Evolutionary conservation across 2,888 invertebrate genomes (phyloP).

Genomic region (Sceliomorpha sp.): DNA sequence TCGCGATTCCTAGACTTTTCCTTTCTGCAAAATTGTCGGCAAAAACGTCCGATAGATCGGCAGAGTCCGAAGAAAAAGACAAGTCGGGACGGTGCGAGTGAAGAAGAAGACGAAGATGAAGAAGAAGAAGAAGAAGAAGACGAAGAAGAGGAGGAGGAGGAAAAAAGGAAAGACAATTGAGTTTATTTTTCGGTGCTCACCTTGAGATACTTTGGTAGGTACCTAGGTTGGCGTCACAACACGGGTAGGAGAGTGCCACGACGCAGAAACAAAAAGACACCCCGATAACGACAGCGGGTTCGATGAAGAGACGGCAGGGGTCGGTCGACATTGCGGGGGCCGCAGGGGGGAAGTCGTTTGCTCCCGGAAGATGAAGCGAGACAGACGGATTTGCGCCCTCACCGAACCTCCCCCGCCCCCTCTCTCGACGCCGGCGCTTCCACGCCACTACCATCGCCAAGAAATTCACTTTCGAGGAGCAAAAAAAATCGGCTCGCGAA

Average conservation of each 20-base stretch:
- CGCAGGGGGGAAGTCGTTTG: slow-evolving; percentile 39
- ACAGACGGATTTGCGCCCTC: slow-evolving; percentile 58
- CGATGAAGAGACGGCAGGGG: no score
- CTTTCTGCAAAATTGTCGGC: slow-evolving; percentile 72
- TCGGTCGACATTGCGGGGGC: no score
- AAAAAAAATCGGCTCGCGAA: slow-evolving; percentile 65
- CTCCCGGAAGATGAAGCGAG: slow-evolving; percentile 48
- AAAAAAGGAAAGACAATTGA: no score
- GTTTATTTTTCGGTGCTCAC: no score
- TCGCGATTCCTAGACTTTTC: slow-evolving; percentile 66
- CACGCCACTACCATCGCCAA: no score
- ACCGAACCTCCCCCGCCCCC: slow-evolving; percentile 59
- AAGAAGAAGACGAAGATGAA: no score
- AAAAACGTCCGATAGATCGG: slow-evolving; percentile 66
- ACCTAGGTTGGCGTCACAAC: no score
- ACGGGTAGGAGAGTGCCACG: no score
- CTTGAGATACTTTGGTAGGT: no score
- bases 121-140: slow-evolving; percentile 22
- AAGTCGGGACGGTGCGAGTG: slow-evolving; percentile 20
- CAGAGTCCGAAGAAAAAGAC: slow-evolving; percentile 29
- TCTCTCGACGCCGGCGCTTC: slow-evolving; percentile 29
- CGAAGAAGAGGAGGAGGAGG: no score
- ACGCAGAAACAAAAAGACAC: no score
- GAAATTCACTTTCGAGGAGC: slow-evolving; percentile 75
- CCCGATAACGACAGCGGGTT: no score